Conservation (phyloP, 2,888 invertebrate species). For the Psylliodes chrysocephalus region DNA sequence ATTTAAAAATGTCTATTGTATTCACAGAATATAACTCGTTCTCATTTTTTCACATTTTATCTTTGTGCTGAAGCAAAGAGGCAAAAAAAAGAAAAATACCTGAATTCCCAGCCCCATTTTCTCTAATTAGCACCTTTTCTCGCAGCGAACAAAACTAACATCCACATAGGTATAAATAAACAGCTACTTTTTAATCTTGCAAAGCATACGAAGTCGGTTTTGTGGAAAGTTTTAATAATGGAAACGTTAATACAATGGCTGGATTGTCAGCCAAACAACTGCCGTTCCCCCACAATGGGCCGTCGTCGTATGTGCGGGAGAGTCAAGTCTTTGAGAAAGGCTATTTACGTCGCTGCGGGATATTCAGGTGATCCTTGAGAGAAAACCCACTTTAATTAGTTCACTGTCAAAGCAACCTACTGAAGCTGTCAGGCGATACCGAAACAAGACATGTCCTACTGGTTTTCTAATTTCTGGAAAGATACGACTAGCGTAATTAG, state of each 20-base stretch:
- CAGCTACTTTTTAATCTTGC: conserved; percentile 32
- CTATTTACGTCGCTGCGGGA: conserved; percentile 55
- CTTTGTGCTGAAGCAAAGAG: too few species aligned
- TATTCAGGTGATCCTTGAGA: conserved; percentile 56
- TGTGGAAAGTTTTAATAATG: conserved; percentile 49
- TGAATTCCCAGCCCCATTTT: conserved; percentile 8
- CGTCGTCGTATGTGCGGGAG: conserved; percentile 13
- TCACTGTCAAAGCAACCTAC: conserved; percentile 57
- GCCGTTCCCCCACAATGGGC: conserved; percentile 23
- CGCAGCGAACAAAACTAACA: conserved; percentile 23
- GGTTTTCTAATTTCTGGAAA: conserved; percentile 3
- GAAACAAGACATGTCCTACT: conserved; percentile 16
- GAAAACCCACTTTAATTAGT: conserved; percentile 58
- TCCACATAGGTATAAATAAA: background rate
- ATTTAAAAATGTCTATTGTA: too few species aligned
- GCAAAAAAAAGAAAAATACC: background rate
- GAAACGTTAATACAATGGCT: conserved; percentile 52
- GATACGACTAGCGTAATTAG: background rate
- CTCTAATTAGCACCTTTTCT: conserved; percentile 28
- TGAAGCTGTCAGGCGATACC: conserved; percentile 42
- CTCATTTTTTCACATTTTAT: background rate
- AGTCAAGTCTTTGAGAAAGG: conserved; percentile 46
- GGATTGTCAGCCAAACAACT: conserved; percentile 35
- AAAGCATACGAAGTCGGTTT: conserved; percentile 33
- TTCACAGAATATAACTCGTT: too few species aligned